phyloP scores from a whole-genome alignment of 2,113 vertebrate genomes.

The Sminthopsis crassicaudata region DNA sequence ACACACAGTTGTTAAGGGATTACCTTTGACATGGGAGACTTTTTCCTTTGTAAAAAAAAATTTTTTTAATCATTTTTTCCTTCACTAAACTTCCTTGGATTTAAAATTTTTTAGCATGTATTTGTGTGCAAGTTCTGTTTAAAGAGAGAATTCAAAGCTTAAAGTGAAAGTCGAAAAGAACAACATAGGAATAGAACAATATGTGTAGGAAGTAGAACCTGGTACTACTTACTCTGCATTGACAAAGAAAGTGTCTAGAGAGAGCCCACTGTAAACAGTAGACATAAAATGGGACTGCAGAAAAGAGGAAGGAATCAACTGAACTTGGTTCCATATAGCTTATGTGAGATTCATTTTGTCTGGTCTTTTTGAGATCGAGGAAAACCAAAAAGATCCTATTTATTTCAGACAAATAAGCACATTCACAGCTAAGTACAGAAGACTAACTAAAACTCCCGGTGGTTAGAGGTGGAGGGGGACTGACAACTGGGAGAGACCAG shows the following conservation, averaged over 20 bases:
- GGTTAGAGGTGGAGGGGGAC: not conserved
- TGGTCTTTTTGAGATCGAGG: not conserved
- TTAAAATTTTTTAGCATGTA: not conserved
- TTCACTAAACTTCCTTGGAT: not conserved
- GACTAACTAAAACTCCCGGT: not conserved
- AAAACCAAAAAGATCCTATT: not conserved
- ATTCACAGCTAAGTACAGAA: not conserved
- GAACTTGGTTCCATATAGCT: not conserved
- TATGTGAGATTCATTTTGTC: not conserved
- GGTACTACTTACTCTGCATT: not conserved
- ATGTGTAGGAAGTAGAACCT: not conserved
- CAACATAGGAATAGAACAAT: not conserved
- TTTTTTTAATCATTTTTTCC: not conserved
- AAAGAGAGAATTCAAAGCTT: not conserved
- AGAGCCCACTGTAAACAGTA: not conserved
- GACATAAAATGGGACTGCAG: not conserved
- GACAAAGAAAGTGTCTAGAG: not conserved
- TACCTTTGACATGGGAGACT: not conserved
- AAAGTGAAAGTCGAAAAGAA: not conserved
- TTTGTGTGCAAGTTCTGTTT: not conserved
- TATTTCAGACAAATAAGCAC: not conserved
- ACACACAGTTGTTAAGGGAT: not conserved
- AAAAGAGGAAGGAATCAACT: not conserved
- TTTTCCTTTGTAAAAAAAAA: not conserved
- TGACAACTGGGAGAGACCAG: not conserved